Conservation (phyloP, 2,888 invertebrate genomes). For the Brachylomia viminalis region DNA sequence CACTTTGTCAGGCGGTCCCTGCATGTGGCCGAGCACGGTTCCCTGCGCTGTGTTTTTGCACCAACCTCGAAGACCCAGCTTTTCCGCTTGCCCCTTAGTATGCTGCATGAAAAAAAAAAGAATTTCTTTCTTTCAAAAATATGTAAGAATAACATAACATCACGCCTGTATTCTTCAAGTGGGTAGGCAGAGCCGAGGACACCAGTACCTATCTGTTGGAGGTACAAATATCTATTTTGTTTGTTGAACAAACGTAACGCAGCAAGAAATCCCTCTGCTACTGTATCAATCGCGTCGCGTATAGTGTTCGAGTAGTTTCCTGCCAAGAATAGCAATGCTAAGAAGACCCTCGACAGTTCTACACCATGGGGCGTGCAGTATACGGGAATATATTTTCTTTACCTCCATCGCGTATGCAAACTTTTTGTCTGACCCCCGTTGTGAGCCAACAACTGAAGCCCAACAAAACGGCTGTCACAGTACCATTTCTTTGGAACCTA, state of each 20-base stretch:
- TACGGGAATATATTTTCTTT: not conserved
- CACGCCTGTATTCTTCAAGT: not conserved
- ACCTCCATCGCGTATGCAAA: no score
- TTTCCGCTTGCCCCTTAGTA: conserved; percentile 92
- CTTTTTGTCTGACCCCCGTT: not conserved
- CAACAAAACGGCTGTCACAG: no score
- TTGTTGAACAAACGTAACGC: not conserved
- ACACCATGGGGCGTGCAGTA: not conserved
- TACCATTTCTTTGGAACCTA: no score
- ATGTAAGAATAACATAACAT: no score
- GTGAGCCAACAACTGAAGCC: not conserved
- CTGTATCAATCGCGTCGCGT: not conserved
- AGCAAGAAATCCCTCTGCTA: not conserved
- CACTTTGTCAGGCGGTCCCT: conserved; percentile 91
- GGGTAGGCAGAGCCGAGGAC: not conserved
- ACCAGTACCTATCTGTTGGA: not conserved
- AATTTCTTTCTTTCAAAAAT: not conserved
- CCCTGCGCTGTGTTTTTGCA: conserved; percentile 93
- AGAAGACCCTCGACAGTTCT: not conserved
- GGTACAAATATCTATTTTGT: not conserved
- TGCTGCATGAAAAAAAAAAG: conserved; percentile 83
- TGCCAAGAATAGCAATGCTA: not conserved
- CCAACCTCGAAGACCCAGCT: conserved; percentile 92
- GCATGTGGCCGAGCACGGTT: conserved; percentile 92
- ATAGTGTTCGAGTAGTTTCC: not conserved